Base-by-base conservation (phyloP, 1,140 invertebrate genomes). In the Tribolium madens region DNA sequence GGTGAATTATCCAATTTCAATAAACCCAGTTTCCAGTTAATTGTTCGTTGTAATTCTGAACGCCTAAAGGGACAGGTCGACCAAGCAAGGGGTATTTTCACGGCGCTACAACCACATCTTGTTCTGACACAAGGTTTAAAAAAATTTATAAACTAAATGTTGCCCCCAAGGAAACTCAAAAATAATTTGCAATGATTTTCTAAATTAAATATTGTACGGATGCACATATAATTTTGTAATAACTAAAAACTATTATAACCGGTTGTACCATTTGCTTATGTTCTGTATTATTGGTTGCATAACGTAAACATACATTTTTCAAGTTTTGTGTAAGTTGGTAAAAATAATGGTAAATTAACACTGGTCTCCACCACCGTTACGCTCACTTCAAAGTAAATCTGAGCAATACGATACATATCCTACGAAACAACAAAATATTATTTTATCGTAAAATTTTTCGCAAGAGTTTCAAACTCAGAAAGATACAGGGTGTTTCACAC, bases 111-210 rank as follows among this genome's bases (percentile, higher is more conserved):
- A 72, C 57, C 77, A 53, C 73, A 78, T 78, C 77, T 78, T 78
- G 77, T 78, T 78, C 77, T 78, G 77, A 78, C 77, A 75, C 73
- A 15, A 73, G 73, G 46, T 64, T 52, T 72, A 15, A 15, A 75
- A 78, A 78, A 78, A 78, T 68, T n/a, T 78, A 72, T 48, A 31
- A 71, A 72, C 46, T 72, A 18, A 13, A 60, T 47, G 52, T 33
- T 72, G 21, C 42, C 77, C 50, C 12, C n/a, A 18, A 48, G 77
- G 64, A 64, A 68, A 13, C 75, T 72, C 77, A 75, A 78, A 78
- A 78, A 78, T 78, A 64, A 75, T 75, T 77, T 47, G 46, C 53
- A 73, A 75, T 78, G 75, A 78, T 78, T 78, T 78, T 53, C 4
- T 33, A 14, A 64, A 75, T 42, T 75, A 15, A 75, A 68, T 69